phyloP scores from a whole-genome alignment of 2,888 invertebrate species.

The Incurvaria masculella region DNA sequence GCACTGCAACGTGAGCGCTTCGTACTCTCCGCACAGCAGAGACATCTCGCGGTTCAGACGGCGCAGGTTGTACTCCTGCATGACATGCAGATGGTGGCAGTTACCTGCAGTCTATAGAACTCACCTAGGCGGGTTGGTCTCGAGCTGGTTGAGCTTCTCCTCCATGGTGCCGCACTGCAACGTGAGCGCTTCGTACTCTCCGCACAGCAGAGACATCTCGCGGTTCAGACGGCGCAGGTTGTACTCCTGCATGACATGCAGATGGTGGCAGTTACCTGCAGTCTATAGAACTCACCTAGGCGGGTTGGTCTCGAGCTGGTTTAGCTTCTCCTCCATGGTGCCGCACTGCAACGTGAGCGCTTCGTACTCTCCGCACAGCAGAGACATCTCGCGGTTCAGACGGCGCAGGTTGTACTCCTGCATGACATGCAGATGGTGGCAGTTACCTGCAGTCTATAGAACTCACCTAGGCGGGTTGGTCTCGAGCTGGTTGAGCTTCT shows the following conservation, averaged over 20 bases:
- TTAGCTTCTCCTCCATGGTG: slow-evolving; percentile 79
- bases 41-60: slow-evolving; percentile 52
- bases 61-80: slow-evolving; percentile 47
- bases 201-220: slow-evolving; percentile 52
- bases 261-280: no score
- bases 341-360: slow-evolving; percentile 73
- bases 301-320: slow-evolving; percentile 80
- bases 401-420: slow-evolving; percentile 48
- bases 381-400: slow-evolving; percentile 50
- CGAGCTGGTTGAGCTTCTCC: slow-evolving; percentile 80
- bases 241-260: slow-evolving; percentile 45
- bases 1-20: slow-evolving; percentile 73
- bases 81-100: no score
- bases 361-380: slow-evolving; percentile 70
- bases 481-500: slow-evolving; percentile 82
- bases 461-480: slow-evolving; percentile 81
- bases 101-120: no score
- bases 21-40: slow-evolving; percentile 67
- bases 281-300: slow-evolving; percentile 86
- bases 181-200: slow-evolving; percentile 76
- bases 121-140: slow-evolving; percentile 86
- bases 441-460: no score
- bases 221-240: slow-evolving; percentile 44
- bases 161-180: slow-evolving; percentile 81
- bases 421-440: no score